phyloP scores from a whole-genome alignment of 2,113 vertebrate species.

The Riparia riparia region DNA sequence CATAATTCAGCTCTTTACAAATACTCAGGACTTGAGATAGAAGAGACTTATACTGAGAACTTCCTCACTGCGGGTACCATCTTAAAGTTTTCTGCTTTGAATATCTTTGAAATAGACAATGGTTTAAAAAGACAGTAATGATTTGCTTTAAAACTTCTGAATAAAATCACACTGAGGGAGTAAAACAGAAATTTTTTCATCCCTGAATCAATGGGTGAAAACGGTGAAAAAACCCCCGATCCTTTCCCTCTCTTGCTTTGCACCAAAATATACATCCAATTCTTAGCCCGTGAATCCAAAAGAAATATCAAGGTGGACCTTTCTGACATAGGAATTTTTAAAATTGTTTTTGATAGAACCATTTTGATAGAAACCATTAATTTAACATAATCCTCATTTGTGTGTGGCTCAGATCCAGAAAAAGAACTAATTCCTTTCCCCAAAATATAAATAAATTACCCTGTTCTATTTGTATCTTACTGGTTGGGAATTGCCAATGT shows the following conservation, averaged over 20 bases:
- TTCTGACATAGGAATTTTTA: not conserved
- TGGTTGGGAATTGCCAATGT: not conserved
- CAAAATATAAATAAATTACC: slow-evolving; percentile 15
- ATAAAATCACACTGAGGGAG: not conserved
- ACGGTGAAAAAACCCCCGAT: too few species aligned
- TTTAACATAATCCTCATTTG: not conserved
- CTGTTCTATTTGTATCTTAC: not conserved
- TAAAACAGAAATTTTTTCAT: not conserved
- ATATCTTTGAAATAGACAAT: not conserved
- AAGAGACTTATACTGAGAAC: not conserved
- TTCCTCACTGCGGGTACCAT: not conserved
- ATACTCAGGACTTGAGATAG: not conserved
- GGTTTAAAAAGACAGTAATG: not conserved
- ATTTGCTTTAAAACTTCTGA: not conserved
- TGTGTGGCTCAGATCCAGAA: not conserved
- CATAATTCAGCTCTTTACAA: not conserved
- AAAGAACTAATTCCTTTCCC: not conserved
- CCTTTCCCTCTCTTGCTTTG: not conserved
- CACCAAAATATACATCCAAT: not conserved
- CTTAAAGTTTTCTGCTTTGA: not conserved
- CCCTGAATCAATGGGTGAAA: not conserved
- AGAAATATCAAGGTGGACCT: not conserved
- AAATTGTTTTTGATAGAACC: not conserved
- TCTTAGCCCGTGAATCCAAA: not conserved
- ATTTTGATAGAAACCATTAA: not conserved